Conservation (phyloP, 2,797 vertebrate species). For the Molossus molossus region DNA sequence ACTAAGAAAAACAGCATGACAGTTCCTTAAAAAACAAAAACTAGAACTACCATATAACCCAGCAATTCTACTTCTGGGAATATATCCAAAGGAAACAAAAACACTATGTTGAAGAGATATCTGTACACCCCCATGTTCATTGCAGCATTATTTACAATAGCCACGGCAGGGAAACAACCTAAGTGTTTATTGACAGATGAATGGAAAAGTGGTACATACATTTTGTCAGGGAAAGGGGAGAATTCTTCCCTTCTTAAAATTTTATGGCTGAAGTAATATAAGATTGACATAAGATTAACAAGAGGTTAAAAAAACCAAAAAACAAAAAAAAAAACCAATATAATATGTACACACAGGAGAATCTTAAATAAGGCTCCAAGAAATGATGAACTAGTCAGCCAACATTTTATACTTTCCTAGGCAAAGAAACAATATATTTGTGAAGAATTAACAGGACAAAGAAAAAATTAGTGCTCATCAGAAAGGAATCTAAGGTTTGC, state of each 20-base stretch:
- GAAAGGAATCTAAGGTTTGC: constrained; percentile 9
- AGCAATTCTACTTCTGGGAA: background rate
- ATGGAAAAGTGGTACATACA: background rate
- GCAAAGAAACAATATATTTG: background rate
- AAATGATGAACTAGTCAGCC: background rate
- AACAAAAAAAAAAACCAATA: background rate
- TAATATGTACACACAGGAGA: background rate
- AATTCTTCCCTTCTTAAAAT: background rate
- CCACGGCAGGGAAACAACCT: background rate
- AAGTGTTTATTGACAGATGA: background rate
- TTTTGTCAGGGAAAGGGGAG: background rate
- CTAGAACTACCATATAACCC: background rate
- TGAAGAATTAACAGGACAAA: background rate
- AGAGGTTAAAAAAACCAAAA: background rate
- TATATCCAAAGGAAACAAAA: background rate
- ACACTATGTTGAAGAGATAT: background rate
- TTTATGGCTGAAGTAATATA: background rate
- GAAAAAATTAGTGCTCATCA: background rate
- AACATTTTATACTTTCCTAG: background rate
- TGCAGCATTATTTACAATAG: background rate
- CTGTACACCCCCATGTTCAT: background rate
- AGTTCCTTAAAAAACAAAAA: background rate
- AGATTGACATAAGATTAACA: background rate
- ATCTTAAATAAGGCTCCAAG: background rate
- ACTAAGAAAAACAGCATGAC: background rate